Conservation (phyloP, 1,140 invertebrate genomes). For the Drosophila aff. region DNA sequence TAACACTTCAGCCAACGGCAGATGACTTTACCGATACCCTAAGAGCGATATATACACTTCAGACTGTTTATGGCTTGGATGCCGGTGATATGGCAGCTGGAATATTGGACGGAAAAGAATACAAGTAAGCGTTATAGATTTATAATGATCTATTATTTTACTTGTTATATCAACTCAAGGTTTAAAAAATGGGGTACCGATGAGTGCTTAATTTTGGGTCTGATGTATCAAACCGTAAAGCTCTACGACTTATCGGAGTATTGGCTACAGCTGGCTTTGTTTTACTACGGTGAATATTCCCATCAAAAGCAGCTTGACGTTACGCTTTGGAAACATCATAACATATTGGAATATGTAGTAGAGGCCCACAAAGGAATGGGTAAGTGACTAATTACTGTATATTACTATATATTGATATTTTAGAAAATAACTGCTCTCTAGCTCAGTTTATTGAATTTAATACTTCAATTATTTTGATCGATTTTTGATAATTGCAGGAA, state of each 20-base stretch:
- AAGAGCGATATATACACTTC: constrained; percentile 15
- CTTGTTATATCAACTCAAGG: not conserved
- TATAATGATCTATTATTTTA: not conserved
- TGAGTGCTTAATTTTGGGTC: constrained; percentile 26
- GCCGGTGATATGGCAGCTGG: constrained; percentile 7
- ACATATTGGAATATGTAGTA: constrained; percentile 21
- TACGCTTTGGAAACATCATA: constrained; percentile 13
- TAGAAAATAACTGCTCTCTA: not conserved
- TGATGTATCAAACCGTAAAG: constrained; percentile 8
- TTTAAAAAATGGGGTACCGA: constrained; percentile 1
- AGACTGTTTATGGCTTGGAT: constrained; percentile 21
- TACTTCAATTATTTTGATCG: too few relatives aligned
- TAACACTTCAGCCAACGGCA: not conserved
- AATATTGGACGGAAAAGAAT: not conserved
- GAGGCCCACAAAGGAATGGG: constrained; percentile 30
- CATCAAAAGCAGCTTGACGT: not conserved
- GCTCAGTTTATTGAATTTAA: too few relatives aligned
- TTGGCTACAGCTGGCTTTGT: constrained; percentile 26
- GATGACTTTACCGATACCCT: constrained; percentile 20
- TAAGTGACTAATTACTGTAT: not conserved
- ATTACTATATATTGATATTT: not conserved
- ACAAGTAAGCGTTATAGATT: constrained; percentile 3
- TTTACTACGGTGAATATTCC: not conserved
- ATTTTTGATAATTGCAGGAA: constrained; percentile 2
- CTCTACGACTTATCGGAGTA: constrained; percentile 12